Percentiles rank a stretch among this genome's conserved stretches.
Evolutionary conservation across 1,140 invertebrate species (phyloP).

Genomic region (Choristoneura fumiferana): DNA sequence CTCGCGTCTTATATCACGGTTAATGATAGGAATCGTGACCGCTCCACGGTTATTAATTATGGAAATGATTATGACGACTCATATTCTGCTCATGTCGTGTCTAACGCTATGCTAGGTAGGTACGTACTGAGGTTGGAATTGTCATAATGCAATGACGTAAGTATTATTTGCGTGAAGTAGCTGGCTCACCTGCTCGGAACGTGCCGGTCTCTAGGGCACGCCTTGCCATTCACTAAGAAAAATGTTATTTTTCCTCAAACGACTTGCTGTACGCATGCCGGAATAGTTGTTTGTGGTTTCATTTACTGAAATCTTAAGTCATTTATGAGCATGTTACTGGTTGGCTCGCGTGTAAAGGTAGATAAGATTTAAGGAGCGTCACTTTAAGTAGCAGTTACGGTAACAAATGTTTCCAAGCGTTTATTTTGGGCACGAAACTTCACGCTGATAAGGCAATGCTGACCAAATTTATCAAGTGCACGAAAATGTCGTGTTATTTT

Average conservation of each 20-base stretch:
- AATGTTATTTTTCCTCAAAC: constrained; percentile 4
- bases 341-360: constrained; percentile 2
- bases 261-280: background rate
- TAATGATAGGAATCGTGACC: constrained; percentile 64
- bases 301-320: constrained; percentile 14
- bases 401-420: constrained; percentile 10
- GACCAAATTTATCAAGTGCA: background rate
- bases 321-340: constrained; percentile 5
- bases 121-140: constrained; percentile 29
- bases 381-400: constrained; percentile 9
- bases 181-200: constrained; percentile 2
- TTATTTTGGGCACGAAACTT: constrained; percentile 1
- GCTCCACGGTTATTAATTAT: constrained; percentile 67
- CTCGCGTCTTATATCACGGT: constrained; percentile 50
- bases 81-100: constrained; percentile 51
- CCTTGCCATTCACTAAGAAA: constrained; percentile 15
- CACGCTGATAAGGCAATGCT: background rate
- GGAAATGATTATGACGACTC: constrained; percentile 58
- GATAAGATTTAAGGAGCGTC: constrained; percentile 17
- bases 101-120: constrained; percentile 34
- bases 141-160: constrained; percentile 36
- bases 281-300: constrained; percentile 5
- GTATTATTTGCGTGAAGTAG: constrained; percentile 13
- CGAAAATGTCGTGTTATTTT: too few relatives aligned
- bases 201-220: constrained; percentile 2